Percentiles rank a stretch among this genome's conserved stretches.
Conservation (phyloP, 1,140 invertebrate species). For the Aleiodes sp. region DNA sequence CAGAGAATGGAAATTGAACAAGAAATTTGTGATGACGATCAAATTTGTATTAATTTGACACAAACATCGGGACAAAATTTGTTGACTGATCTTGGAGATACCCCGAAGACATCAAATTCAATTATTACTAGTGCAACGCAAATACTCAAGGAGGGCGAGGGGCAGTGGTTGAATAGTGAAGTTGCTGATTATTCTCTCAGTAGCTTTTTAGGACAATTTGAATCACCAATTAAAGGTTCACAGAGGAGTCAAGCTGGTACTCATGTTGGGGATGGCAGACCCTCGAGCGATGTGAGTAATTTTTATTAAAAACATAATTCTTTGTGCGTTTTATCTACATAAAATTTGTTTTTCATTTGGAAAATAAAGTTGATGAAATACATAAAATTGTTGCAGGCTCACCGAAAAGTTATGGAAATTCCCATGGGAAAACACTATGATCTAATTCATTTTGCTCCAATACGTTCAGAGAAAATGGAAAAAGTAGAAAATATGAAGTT, state of each 20-base stretch:
- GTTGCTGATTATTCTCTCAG: constrained; percentile 84
- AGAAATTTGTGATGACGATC: not conserved
- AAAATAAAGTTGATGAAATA: no score
- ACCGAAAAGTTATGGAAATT: no score
- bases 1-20: constrained; percentile 4
- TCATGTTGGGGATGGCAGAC: constrained; percentile 56
- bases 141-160: constrained; percentile 77
- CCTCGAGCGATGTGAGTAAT: constrained; percentile 65
- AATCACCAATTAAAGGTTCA: constrained; percentile 70
- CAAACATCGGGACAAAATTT: not conserved
- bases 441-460: no score
- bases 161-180: constrained; percentile 77
- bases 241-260: constrained; percentile 54
- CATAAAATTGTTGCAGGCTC: no score
- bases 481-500: no score
- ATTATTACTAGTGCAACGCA: constrained; percentile 76
- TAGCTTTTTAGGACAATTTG: constrained; percentile 81
- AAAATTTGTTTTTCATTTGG: not conserved
- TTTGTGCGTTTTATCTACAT: not conserved
- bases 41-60: not conserved
- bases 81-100: constrained; percentile 22
- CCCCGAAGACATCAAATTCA: constrained; percentile 56
- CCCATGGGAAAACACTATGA: no score
- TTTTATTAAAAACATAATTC: not conserved
- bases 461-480: no score